Conservation (phyloP, 2,113 vertebrate species). For the Chascanopsetta lugubris region DNA sequence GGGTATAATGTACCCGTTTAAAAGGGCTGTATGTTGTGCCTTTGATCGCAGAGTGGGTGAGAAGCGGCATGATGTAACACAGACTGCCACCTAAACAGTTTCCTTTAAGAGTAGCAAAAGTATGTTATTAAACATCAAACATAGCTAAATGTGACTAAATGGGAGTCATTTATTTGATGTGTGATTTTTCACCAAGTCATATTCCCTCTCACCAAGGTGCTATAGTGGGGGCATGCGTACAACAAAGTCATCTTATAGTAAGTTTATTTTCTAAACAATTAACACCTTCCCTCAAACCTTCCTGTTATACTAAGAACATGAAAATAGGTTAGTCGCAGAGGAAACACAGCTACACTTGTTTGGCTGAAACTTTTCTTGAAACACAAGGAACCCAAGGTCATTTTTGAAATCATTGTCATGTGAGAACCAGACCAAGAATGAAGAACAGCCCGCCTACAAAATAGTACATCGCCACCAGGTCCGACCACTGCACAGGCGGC, state of each 20-base stretch:
- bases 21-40: constrained; percentile 1
- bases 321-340: too few species aligned
- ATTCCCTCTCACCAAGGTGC: constrained; percentile 1
- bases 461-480: not conserved
- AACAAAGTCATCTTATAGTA: not conserved
- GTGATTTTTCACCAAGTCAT: not conserved
- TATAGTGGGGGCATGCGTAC: not conserved
- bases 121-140: constrained; percentile 8
- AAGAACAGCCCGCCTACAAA: too few species aligned
- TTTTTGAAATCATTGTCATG: not conserved
- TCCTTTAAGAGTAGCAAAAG: constrained; percentile 17
- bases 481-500: not conserved
- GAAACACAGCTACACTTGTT: too few species aligned
- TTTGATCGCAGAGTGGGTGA: constrained; percentile 34
- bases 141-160: not conserved
- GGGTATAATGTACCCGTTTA: not conserved
- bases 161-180: not conserved
- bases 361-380: too few species aligned
- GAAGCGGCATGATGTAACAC: constrained; percentile 9
- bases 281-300: not conserved
- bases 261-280: not conserved
- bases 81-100: constrained; percentile 29
- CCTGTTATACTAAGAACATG: too few species aligned
- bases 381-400: too few species aligned
- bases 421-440: too few species aligned